These are phyloP conservation scores for Eupithecia dodoneata DNA, from an alignment of 2,888 invertebrate genomes.

Conservation along the genomic window DNA sequence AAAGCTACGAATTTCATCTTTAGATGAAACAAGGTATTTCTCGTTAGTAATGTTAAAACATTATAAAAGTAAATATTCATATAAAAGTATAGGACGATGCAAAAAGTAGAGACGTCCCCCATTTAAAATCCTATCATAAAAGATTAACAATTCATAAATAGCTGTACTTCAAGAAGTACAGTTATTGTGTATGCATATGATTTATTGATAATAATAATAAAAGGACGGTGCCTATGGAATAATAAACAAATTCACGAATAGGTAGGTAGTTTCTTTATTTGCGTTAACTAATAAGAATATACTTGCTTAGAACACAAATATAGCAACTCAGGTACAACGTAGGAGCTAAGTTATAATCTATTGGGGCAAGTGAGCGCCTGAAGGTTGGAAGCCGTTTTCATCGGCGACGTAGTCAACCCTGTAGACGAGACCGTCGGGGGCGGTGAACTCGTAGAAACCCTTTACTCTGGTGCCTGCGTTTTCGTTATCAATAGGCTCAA, in stretches of 20 bases:
- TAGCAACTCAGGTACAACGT: slow-evolving; percentile 32
- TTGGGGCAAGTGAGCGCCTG: slow-evolving; percentile 70
- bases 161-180: not conserved
- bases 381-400: slow-evolving; percentile 73
- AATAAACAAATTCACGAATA: slow-evolving; percentile 32
- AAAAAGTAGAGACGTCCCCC: not conserved
- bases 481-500: slow-evolving; percentile 68
- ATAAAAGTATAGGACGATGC: not conserved
- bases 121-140: not conserved
- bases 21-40: too few species aligned
- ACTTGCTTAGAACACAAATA: slow-evolving; percentile 39
- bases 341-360: slow-evolving; percentile 43
- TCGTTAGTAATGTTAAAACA: too few species aligned
- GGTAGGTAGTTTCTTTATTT: slow-evolving; percentile 35
- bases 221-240: not conserved
- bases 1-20: too few species aligned
- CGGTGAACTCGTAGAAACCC: slow-evolving; percentile 76
- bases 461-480: slow-evolving; percentile 64
- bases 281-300: not conserved
- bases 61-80: too few species aligned
- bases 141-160: not conserved
- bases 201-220: not conserved
- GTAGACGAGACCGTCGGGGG: slow-evolving; percentile 76
- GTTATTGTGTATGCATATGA: too few species aligned
- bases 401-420: slow-evolving; percentile 79